Conservation (phyloP, 2,113 vertebrate species). For the Acrocephalus arundinaceus region DNA sequence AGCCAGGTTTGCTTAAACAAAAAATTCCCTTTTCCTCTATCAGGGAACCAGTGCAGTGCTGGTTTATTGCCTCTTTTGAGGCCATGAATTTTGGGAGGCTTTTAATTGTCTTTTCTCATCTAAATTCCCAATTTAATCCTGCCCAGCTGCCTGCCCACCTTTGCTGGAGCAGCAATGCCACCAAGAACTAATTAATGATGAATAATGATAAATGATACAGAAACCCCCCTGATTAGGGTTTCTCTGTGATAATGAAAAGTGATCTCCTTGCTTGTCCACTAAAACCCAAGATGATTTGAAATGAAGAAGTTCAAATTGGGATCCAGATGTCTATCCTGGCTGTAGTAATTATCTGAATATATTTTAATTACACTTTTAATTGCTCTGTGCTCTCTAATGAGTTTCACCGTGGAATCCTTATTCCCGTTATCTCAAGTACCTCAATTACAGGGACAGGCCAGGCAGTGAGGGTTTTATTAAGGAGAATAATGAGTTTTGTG, state of each 20-base stretch:
- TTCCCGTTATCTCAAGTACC: not conserved
- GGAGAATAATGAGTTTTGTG: not conserved
- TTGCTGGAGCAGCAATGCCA: not conserved
- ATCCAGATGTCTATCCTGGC: not conserved
- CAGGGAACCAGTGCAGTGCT: not conserved
- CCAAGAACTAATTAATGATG: not conserved
- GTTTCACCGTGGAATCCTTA: not conserved
- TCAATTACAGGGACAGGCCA: not conserved
- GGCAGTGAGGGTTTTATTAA: not conserved
- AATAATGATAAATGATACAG: not conserved
- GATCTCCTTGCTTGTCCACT: not conserved
- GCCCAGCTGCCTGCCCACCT: not conserved
- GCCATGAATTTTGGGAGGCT: not conserved
- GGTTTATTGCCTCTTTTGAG: not conserved
- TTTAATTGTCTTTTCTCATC: not conserved
- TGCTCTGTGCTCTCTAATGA: not conserved
- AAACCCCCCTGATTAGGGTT: not conserved
- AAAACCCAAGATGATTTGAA: not conserved
- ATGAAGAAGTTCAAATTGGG: not conserved
- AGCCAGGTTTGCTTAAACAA: not conserved
- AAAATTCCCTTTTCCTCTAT: accelerated
- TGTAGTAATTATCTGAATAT: not conserved
- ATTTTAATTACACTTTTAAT: not conserved
- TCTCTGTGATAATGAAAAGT: not conserved
- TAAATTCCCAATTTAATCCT: not conserved